Base-by-base conservation (phyloP, 2,113 vertebrate genomes). In the Orientallactaga bullata region DNA sequence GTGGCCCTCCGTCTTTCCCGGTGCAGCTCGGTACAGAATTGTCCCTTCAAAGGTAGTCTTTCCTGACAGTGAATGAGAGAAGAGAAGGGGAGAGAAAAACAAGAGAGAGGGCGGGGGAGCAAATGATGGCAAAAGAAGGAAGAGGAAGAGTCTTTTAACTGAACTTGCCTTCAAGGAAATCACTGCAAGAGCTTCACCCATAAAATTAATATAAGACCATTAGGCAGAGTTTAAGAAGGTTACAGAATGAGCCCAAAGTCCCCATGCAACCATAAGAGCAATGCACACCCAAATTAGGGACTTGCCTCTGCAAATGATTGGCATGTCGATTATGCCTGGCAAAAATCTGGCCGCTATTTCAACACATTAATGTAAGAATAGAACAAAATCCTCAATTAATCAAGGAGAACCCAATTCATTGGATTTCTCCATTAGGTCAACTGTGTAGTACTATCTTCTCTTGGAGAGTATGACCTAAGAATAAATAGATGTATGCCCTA, bases 31-130 rank as follows among this genome's bases (percentile, higher is more conserved):
- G 97, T 98, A 98, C 96, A 98, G 98, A 98, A 98, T 94, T 98
- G 98, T 97, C 97, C 98, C 98, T 98, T 98, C 97, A 98, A 98
- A 98, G 97, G 98, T 98, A 98, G 98, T 98, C 96, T 98, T 98
- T 98, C 98, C 98, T 98, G 98, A 98, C 98, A 98, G 98, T 97
- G 98, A 97, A 98, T 97, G 95, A 98, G 98, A 96, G 97, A 98
- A 97, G 96, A 98, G 97, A 97, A 95, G 97, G 66, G 92, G 97
- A 96, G 95, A 97, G 91, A 96, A 95, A 97, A 97, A 96, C 96
- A 96, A 90, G 91, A 97, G 61, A 79, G 74, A 97, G 94, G 94
- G 89, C 58, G 95, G 97, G 95, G 94, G 94, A 97, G 97, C 96
- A 96, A 98, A 97, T 98, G 97, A 97, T 97, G 96, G 96, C 92